Evolutionary conservation across 2,797 vertebrate species (phyloP), one percentile per base, ranked within the genome.

Genomic region (Gallinago nigripennis): DNA sequence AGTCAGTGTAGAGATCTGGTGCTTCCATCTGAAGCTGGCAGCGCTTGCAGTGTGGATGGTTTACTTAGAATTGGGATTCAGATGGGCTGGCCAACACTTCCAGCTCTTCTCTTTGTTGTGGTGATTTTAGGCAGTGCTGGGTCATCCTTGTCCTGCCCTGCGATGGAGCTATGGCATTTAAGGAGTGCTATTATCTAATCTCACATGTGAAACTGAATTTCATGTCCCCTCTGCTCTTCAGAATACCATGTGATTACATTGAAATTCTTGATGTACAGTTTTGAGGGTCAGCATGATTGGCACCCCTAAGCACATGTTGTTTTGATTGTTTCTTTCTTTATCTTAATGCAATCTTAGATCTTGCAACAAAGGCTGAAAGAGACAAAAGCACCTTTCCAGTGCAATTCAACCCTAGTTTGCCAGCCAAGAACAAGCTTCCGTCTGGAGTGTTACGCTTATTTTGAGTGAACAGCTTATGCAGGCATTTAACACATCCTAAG

Each of bases 331-430:
- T 69, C 9, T 79, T 83, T 76, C 24, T 75, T 61, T 76, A 11
- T 76, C 24, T 78, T 86, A 82, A 53, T 83, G 46, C 14, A 88
- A 66, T 58, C 31, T 92, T 71, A 92, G 79, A 86, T 54, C 48
- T 85, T 94, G 69, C 35, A 88, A 54, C 48, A 81, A 57, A 39
- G 1, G 4, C 11, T 35, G 14, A 78, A 78, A 86, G 68, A 66
- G 48, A 63, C 25, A 81, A 87, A 89, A 51, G 5, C 31, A 39
- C 50, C 15, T 8, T 64, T 95, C 31, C 33, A 28, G 1, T 58
- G 27, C 45, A 65, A 12, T 77, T 93, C 53, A 82, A 12, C 21
- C 24, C 37, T 64, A 54, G 31, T 25, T 31, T 90, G 50, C 20
- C 33, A 86, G 76, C 41, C 61, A 90, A 91, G 86, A 61, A 54